Percentiles rank a stretch among this genome's conserved stretches.
phyloP scores from a whole-genome alignment of 2,113 vertebrate genomes.

The Podarcis muralis region DNA sequence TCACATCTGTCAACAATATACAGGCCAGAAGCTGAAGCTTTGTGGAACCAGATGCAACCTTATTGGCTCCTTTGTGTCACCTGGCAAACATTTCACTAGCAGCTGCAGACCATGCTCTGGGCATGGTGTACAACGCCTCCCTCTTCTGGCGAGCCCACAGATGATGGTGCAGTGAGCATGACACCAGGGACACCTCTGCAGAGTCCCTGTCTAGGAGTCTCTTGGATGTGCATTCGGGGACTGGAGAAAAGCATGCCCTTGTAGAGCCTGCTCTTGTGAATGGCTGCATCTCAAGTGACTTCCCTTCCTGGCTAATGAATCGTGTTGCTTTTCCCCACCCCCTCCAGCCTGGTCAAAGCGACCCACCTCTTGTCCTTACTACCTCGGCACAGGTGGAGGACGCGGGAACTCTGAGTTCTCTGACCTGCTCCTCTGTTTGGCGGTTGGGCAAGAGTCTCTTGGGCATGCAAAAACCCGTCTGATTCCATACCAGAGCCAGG shows the following conservation, averaged over 20 bases:
- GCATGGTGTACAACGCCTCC: background rate
- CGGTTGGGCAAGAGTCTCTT: background rate
- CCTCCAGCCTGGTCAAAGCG: background rate
- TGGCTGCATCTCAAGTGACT: too few species aligned
- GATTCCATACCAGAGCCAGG: background rate
- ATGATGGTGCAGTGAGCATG: background rate
- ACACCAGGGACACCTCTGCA: background rate
- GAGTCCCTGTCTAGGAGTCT: too few species aligned
- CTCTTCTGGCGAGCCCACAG: background rate
- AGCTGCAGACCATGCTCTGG: background rate
- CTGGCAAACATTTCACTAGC: background rate
- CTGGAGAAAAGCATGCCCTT: too few species aligned
- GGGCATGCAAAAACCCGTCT: conserved; percentile 10
- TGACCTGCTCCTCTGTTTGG: background rate
- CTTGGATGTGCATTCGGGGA: too few species aligned
- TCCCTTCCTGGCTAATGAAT: too few species aligned
- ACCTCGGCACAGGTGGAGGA: background rate
- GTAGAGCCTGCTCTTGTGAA: too few species aligned
- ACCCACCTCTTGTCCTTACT: background rate
- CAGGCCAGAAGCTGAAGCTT: background rate
- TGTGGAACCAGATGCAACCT: background rate
- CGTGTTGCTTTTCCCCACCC: too few species aligned
- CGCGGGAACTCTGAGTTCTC: background rate
- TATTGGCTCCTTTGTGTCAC: background rate
- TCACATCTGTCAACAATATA: too few species aligned